phyloP scores from a whole-genome alignment of 2,888 invertebrate genomes.

The Parascotia fuliginaria region DNA sequence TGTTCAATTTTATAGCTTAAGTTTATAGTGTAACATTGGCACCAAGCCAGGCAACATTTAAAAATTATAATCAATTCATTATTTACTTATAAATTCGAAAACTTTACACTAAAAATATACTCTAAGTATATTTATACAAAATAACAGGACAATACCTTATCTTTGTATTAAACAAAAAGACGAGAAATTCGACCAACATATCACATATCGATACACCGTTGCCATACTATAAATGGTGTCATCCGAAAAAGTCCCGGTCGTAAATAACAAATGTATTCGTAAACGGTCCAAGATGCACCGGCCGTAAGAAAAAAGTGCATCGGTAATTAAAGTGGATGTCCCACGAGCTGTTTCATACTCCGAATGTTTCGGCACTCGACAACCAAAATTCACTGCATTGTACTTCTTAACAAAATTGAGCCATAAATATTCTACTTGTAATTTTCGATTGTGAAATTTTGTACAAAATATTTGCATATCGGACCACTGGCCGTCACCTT shows the following conservation, averaged over 20 bases:
- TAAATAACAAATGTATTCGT: slow-evolving; percentile 78
- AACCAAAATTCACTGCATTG: slow-evolving; percentile 69
- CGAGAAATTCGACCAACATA: slow-evolving; percentile 32
- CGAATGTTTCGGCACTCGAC: slow-evolving; percentile 57
- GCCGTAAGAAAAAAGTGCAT: slow-evolving; percentile 61
- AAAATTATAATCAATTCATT: no score
- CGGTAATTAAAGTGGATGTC: slow-evolving; percentile 73
- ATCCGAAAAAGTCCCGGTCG: slow-evolving; percentile 72
- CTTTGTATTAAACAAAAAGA: slow-evolving; percentile 17
- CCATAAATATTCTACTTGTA: slow-evolving; percentile 79
- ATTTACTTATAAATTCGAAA: no score
- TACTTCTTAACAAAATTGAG: slow-evolving; percentile 70
- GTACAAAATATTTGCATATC: slow-evolving; percentile 65
- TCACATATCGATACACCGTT: slow-evolving; percentile 55
- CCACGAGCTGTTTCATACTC: slow-evolving; percentile 62
- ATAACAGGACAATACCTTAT: slow-evolving; percentile 2
- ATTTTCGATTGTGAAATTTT: slow-evolving; percentile 72
- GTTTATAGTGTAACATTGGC: no score
- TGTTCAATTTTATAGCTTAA: background rate
- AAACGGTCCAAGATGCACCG: slow-evolving; percentile 59
- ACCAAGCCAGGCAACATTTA: no score
- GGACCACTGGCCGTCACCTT: slow-evolving; percentile 51
- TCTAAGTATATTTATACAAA: background rate
- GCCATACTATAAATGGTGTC: slow-evolving; percentile 68
- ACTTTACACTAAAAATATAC: no score